These are phyloP conservation scores for Cosmopolites sordidus DNA, from an alignment of 2,888 invertebrate species.

Conservation along the genomic window DNA sequence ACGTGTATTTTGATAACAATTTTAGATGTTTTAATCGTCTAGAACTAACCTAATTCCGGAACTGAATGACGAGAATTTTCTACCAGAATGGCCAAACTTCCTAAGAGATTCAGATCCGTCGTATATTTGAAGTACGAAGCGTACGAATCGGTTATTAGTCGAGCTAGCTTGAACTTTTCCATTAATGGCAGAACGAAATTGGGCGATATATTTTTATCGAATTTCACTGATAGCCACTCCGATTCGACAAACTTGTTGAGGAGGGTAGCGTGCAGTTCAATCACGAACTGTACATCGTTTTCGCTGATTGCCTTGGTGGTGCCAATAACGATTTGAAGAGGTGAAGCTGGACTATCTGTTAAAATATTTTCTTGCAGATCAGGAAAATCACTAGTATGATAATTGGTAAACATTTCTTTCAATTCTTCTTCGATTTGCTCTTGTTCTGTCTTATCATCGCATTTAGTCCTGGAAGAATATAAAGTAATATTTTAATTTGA, in stretches of 20 bases:
- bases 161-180: slow-evolving; percentile 59
- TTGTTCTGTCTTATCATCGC: slow-evolving; percentile 65
- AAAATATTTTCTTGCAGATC: slow-evolving; percentile 52
- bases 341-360: slow-evolving; percentile 16
- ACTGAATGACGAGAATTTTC: slow-evolving; percentile 48
- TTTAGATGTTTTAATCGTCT: too few species aligned
- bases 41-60: slow-evolving; percentile 32
- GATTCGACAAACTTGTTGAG: slow-evolving; percentile 55
- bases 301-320: slow-evolving; percentile 40
- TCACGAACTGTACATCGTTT: slow-evolving; percentile 58
- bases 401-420: slow-evolving; percentile 65
- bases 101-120: slow-evolving; percentile 53
- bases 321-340: slow-evolving; percentile 19
- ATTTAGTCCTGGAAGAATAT: slow-evolving; percentile 53
- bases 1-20: too few species aligned
- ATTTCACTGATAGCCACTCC: slow-evolving; percentile 58
- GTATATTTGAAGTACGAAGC: slow-evolving; percentile 53
- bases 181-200: slow-evolving; percentile 54
- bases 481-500: background rate
- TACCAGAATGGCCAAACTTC: slow-evolving; percentile 57
- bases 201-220: slow-evolving; percentile 33
- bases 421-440: slow-evolving; percentile 62
- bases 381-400: slow-evolving; percentile 63
- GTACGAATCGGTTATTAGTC: slow-evolving; percentile 52
- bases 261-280: slow-evolving; percentile 59